phyloP scores from a whole-genome alignment of 2,888 invertebrate species.

The Thymelicus sylvestris region DNA sequence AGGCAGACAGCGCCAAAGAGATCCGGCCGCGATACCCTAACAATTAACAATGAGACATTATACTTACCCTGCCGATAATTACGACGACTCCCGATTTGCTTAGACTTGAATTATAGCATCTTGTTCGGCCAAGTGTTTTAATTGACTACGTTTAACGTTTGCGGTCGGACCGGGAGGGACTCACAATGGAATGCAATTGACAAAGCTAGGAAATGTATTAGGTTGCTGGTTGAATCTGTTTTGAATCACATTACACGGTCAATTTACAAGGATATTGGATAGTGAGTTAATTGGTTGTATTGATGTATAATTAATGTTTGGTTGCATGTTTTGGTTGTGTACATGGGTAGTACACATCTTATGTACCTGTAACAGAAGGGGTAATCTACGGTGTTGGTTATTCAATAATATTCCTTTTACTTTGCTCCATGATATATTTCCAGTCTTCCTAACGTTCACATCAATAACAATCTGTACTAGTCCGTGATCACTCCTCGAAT shows the following conservation, averaged over 20 bases:
- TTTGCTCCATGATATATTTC: too few relatives aligned
- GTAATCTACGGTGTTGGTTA: too few relatives aligned
- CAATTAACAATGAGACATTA: slow-evolving; percentile 85
- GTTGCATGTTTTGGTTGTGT: neutral
- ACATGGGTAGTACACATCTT: too few relatives aligned
- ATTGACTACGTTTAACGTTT: slow-evolving; percentile 44
- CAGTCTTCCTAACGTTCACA: too few relatives aligned
- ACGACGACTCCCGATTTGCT: slow-evolving; percentile 68
- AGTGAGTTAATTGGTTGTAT: slow-evolving; percentile 1
- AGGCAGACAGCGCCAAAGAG: slow-evolving; percentile 75
- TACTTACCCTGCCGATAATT: slow-evolving; percentile 80
- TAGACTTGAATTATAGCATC: slow-evolving; percentile 66
- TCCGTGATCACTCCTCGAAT: too few relatives aligned
- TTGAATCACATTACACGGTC: slow-evolving; percentile 21
- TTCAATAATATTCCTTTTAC: too few relatives aligned
- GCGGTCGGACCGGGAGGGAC: slow-evolving; percentile 27
- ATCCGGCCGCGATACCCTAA: slow-evolving; percentile 79
- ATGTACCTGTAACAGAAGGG: too few relatives aligned
- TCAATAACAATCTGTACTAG: too few relatives aligned
- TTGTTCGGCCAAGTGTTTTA: slow-evolving; percentile 54
- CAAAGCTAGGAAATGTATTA: slow-evolving; percentile 38
- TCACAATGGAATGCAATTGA: slow-evolving; percentile 38
- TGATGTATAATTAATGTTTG: neutral
- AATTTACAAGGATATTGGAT: slow-evolving; percentile 28
- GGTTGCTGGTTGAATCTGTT: slow-evolving; percentile 17